phyloP scores from a whole-genome alignment of 2,888 invertebrate genomes.

The Drosophila borealis region DNA sequence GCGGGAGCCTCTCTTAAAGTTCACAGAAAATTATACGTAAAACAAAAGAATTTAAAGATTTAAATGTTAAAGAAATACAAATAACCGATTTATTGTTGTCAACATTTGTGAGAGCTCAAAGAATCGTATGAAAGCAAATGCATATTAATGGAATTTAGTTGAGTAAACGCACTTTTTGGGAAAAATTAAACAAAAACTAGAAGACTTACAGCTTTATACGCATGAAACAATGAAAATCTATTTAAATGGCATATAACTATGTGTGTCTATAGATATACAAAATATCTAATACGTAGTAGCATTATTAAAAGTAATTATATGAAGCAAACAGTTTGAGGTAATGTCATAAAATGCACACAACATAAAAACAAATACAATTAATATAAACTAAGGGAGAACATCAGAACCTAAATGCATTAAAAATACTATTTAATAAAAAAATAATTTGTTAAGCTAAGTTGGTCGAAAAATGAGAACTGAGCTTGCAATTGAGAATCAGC shows the following conservation, averaged over 20 bases:
- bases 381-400: conserved; percentile 19
- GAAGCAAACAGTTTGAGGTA: conserved; percentile 33
- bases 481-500: conserved; percentile 25
- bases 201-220: conserved; percentile 83
- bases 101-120: conserved; percentile 52
- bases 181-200: conserved; percentile 61
- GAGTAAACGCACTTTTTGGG: conserved; percentile 67
- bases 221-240: conserved; percentile 67
- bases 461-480: conserved; percentile 41
- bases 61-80: conserved; percentile 48
- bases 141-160: conserved; percentile 70
- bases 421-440: conserved; percentile 3
- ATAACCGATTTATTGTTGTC: conserved; percentile 61
- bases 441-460: conserved; percentile 50
- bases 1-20: conserved; percentile 13
- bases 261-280: conserved; percentile 37
- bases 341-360: conserved; percentile 54
- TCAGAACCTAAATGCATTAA: conserved; percentile 49
- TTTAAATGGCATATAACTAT: conserved; percentile 41
- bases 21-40: conserved; percentile 48
- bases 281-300: conserved; percentile 65
- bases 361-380: conserved; percentile 7
- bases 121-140: conserved; percentile 39
- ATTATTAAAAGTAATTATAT: conserved; percentile 68
- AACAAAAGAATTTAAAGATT: conserved; percentile 46